These are phyloP conservation scores for Sminthopsis crassicaudata DNA, from an alignment of 2,113 vertebrate genomes.

Conservation along the genomic window DNA sequence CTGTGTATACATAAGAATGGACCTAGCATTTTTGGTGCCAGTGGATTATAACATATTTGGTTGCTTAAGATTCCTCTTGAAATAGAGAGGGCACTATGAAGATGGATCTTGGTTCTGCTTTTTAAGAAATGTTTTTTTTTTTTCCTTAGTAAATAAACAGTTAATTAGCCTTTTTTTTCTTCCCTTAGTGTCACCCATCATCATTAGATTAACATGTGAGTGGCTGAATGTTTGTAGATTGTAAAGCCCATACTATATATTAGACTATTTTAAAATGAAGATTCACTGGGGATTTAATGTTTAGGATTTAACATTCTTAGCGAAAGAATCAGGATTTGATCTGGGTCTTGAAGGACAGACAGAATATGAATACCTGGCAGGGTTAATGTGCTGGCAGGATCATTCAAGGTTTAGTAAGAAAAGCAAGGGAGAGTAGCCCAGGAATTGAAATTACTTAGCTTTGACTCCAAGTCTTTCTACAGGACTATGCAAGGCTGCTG, in stretches of 20 bases:
- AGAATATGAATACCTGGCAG: background rate
- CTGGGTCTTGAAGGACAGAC: background rate
- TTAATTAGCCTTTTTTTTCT: background rate
- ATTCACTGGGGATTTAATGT: background rate
- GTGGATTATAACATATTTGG: background rate
- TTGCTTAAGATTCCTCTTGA: background rate
- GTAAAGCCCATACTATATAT: background rate
- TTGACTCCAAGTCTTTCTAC: background rate
- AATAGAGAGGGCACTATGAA: background rate
- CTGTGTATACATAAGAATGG: background rate
- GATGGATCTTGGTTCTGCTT: background rate
- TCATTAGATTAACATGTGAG: background rate
- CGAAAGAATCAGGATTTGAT: background rate
- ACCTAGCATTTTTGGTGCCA: background rate
- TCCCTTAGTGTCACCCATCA: background rate
- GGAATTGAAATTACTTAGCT: background rate
- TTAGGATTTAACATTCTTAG: no score
- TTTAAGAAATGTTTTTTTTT: background rate
- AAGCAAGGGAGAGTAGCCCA: background rate
- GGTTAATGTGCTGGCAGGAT: background rate
- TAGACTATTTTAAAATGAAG: background rate
- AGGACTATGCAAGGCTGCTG: background rate
- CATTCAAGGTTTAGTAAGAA: background rate
- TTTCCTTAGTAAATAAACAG: background rate
- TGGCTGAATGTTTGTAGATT: background rate